Conservation (phyloP, 2,888 invertebrate genomes). For the Biston stratarius region DNA sequence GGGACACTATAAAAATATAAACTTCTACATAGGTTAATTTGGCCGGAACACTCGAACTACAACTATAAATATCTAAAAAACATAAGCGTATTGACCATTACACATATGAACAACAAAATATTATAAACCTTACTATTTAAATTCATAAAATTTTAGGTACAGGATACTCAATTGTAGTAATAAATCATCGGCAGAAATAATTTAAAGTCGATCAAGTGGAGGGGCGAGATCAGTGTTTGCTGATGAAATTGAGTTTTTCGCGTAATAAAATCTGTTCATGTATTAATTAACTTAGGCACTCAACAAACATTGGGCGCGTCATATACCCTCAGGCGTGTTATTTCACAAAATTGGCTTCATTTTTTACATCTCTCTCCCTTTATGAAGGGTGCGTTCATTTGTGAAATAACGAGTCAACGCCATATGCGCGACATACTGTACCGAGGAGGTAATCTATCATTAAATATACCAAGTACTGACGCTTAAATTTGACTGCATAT, state of each 20-base stretch:
- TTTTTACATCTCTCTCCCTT: constrained; percentile 47
- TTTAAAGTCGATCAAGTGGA: constrained; percentile 51
- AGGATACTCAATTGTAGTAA: constrained; percentile 34
- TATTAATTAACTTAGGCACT: constrained; percentile 70
- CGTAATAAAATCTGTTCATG: constrained; percentile 65
- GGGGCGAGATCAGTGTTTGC: constrained; percentile 60
- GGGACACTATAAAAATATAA: too few relatives aligned
- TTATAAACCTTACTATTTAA: constrained; percentile 9
- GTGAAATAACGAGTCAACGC: constrained; percentile 38
- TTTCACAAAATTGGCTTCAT: constrained; percentile 55
- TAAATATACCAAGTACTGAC: background rate
- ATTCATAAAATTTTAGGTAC: constrained; percentile 12
- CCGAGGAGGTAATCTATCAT: constrained; percentile 23
- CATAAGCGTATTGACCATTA: too few relatives aligned
- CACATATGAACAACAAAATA: too few relatives aligned
- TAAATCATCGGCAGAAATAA: constrained; percentile 55
- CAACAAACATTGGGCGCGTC: constrained; percentile 58
- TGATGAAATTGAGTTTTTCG: constrained; percentile 69
- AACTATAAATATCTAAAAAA: too few relatives aligned
- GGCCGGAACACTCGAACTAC: too few relatives aligned
- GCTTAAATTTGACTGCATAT: background rate
- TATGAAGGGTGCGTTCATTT: constrained; percentile 44
- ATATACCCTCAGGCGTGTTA: constrained; percentile 55
- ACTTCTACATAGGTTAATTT: too few relatives aligned
- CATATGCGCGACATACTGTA: constrained; percentile 14